These are phyloP conservation scores for Halcyon malimbica DNA, from an alignment of 2,113 vertebrate species.

Conservation along the genomic window DNA sequence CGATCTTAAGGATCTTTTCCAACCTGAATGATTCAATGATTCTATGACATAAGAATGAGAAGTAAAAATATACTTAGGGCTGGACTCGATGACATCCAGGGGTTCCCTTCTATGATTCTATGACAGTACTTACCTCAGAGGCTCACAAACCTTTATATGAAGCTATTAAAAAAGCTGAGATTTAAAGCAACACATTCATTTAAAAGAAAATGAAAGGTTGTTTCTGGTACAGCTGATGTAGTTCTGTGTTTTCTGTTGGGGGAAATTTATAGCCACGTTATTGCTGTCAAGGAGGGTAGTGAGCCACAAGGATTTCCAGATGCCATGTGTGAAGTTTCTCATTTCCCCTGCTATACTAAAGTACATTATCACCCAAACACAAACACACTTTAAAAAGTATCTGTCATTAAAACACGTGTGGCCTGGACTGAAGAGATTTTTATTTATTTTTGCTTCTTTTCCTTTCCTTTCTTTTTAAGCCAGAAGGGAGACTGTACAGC, in stretches of 20 bases:
- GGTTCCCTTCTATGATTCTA: background rate
- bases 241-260: slow-evolving; percentile 55
- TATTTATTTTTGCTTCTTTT: background rate
- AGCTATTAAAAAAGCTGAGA: slow-evolving; percentile 53
- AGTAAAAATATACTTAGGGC: slow-evolving; percentile 14
- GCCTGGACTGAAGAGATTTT: background rate
- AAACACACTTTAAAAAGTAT: slow-evolving; percentile 63
- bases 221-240: slow-evolving; percentile 39
- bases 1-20: slow-evolving; percentile 6
- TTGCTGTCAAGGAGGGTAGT: slow-evolving; percentile 52
- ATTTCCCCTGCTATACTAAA: slow-evolving; percentile 54
- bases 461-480: background rate
- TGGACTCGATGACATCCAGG: no score
- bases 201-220: slow-evolving; percentile 44
- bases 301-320: slow-evolving; percentile 71
- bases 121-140: slow-evolving; percentile 51
- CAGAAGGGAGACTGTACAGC: background rate
- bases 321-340: slow-evolving; percentile 68
- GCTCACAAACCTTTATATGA: slow-evolving; percentile 58
- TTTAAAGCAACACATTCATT: slow-evolving; percentile 55
- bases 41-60: slow-evolving; percentile 26
- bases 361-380: slow-evolving; percentile 60
- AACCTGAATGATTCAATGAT: background rate
- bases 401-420: slow-evolving; percentile 54
- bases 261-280: slow-evolving; percentile 65